A percentile compares a stretch with the other conserved stretches of the same genome.
These are phyloP conservation scores for Triplophysa tibetana DNA, from an alignment of 2,113 vertebrate species.

Conservation along the genomic window DNA sequence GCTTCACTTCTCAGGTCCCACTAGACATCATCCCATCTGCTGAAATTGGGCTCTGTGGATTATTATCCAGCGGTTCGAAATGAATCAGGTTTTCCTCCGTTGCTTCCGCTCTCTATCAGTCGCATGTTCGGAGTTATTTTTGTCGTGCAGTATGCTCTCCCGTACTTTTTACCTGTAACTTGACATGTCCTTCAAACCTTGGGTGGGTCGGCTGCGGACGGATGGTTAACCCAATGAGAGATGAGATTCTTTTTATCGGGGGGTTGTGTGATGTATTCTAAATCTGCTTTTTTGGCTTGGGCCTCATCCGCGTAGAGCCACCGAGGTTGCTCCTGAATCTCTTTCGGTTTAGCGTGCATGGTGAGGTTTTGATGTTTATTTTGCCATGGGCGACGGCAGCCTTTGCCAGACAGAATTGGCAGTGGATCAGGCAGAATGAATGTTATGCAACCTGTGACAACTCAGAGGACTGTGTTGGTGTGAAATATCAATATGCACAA, in stretches of 20 bases:
- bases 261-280: conserved; percentile 32
- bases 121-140: background rate
- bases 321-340: conserved; percentile 35
- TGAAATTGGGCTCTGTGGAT: conserved; percentile 28
- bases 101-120: background rate
- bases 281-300: conserved; percentile 29
- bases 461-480: conserved; percentile 55
- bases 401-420: conserved; percentile 55
- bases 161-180: background rate
- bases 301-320: conserved; percentile 10
- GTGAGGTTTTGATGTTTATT: conserved; percentile 52
- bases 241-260: conserved; percentile 38
- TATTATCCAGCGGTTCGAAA: conserved; percentile 42
- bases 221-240: conserved; percentile 30
- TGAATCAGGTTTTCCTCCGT: conserved; percentile 28
- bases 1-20: conserved; percentile 50
- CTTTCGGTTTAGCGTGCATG: conserved; percentile 41
- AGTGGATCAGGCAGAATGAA: conserved; percentile 51
- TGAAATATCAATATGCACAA: conserved; percentile 58
- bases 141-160: background rate
- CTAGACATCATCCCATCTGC: conserved; percentile 51
- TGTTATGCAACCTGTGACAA: conserved; percentile 60
- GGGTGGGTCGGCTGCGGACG: conserved; percentile 23
- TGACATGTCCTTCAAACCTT: conserved; percentile 34
- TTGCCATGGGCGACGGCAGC: conserved; percentile 43